Base-by-base conservation (phyloP, 2,888 invertebrate species). In the Pollenia labialis region DNA sequence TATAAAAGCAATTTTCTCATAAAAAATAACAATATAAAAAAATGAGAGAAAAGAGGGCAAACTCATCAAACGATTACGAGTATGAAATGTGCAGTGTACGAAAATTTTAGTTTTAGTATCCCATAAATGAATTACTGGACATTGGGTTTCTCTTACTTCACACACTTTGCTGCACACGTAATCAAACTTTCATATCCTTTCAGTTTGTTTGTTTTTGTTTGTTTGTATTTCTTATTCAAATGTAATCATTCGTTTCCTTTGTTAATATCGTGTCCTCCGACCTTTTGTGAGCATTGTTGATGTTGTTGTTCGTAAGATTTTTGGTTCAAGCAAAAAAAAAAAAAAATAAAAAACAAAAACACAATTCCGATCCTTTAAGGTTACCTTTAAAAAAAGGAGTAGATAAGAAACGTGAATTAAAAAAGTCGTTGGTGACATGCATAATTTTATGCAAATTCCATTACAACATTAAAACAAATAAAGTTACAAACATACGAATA, bases 371-470 rank as follows among this genome's bases (percentile, higher is more conserved):
- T 44, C 18, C 14, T 40, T 50, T 75, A 75, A 68, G 82, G 82
- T 75, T 82, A 68, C 68, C 40, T 75, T 75, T 58, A 14, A 14
- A 48, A 44, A 54, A 44, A 18, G 2, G 11, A n/a, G 12, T n/a
- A 42, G 16, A 12, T 23, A 50, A 32, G 9, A 50, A 68, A 68
- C 7, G 14, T 56, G 14, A 23, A 11, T n/a, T 32, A 16, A 14
- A 44, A 64, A 54, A 71, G 44, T 69, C 68, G 76, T 75, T 69
- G 77, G 77, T 81, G 77, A 87, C 84, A 84, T 60, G 62, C 48
- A 83, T 50, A 72, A 60, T 69, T 74, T 74, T 76, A 84, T 87
- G 87, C 77, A 76, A 84, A 87, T 84, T 44, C 18, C 18, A 72
- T 71, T n/a, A 42, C 54, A 58, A 18, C n/a, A 68, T 79, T 68